Evolutionary conservation across 2,113 vertebrate species (phyloP).

Genomic region (Vicugna pacos): DNA sequence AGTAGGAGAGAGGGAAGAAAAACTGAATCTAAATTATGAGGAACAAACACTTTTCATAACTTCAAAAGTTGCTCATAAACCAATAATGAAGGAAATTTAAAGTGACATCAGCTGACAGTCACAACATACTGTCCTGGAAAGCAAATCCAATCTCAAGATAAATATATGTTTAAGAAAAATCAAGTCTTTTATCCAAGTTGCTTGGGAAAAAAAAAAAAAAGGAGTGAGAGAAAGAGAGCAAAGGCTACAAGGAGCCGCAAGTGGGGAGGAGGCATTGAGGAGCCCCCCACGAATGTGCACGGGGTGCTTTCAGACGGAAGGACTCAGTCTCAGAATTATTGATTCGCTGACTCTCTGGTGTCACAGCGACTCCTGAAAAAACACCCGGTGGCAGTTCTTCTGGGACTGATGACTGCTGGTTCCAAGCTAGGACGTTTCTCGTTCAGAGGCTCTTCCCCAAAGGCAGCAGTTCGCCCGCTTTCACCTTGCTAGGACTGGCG

Average conservation of each 20-base stretch:
- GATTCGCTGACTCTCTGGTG: not conserved
- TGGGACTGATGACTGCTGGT: not conserved
- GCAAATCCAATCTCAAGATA: not conserved
- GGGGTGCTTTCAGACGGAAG: not conserved
- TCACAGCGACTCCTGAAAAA: no score
- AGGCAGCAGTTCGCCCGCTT: not conserved
- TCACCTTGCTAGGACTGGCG: not conserved
- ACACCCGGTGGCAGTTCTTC: rapidly evolving
- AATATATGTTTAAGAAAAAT: not conserved
- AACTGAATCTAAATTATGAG: not conserved
- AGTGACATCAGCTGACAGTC: not conserved
- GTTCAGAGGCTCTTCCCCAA: not conserved
- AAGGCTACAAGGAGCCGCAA: not conserved
- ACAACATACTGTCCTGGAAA: not conserved
- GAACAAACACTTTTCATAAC: not conserved
- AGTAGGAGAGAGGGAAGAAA: not conserved
- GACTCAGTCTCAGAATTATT: not conserved
- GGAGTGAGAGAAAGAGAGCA: not conserved
- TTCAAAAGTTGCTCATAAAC: not conserved
- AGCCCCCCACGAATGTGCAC: rapidly evolving
- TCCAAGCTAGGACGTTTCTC: not conserved
- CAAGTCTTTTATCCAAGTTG: not conserved
- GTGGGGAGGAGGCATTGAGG: not conserved
- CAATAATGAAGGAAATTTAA: not conserved
- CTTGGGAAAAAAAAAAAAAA: not conserved